Evolutionary conservation across 2,888 invertebrate species (phyloP).

Genomic region (Eumerus sabulonum): DNA sequence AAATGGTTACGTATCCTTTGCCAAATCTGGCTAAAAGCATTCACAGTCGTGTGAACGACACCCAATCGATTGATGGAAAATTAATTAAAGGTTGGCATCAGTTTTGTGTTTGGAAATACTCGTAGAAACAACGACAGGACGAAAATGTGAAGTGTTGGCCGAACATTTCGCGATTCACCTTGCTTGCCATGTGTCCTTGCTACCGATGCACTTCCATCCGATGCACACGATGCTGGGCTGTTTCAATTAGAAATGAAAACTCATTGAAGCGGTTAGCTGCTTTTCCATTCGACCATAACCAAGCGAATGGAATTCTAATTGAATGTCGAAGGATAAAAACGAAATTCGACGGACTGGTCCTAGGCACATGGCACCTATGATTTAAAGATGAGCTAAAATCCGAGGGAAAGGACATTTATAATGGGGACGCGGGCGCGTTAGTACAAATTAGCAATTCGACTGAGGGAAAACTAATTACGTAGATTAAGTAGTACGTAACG

Average conservation of each 20-base stretch:
- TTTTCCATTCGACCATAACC: conserved; percentile 65
- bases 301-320: conserved; percentile 65
- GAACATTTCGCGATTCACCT: conserved; percentile 7
- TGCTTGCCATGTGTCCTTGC: conserved; percentile 8
- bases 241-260: conserved; percentile 54
- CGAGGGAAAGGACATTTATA: too few species aligned
- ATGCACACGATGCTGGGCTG: conserved; percentile 26
- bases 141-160: conserved; percentile 46
- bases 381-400: too few species aligned
- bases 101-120: conserved; percentile 27
- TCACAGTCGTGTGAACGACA: too few species aligned
- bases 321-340: conserved; percentile 53
- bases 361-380: too few species aligned
- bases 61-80: conserved; percentile 39
- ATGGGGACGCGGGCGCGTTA: too few species aligned
- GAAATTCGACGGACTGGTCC: conserved; percentile 32
- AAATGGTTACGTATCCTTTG: too few species aligned
- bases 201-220: conserved; percentile 19
- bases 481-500: too few species aligned
- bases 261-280: conserved; percentile 66
- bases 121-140: conserved; percentile 28
- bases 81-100: conserved; percentile 60
- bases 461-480: too few species aligned
- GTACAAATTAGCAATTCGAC: too few species aligned
- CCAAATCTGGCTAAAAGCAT: conserved; percentile 2